phyloP scores from a whole-genome alignment of 1,140 invertebrate species.

The Drosophila truncata region DNA sequence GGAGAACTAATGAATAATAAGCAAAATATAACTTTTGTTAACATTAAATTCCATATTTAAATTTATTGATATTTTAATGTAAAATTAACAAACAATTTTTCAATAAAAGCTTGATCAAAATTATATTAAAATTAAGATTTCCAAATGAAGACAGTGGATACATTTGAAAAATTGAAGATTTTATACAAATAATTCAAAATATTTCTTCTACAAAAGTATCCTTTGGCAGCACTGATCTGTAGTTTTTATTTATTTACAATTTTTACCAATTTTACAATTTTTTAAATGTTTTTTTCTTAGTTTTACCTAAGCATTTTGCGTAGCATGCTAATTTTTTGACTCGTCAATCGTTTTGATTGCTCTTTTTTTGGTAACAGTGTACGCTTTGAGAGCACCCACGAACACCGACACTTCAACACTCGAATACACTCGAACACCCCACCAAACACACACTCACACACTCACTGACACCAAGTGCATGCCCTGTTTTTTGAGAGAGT shows the following conservation, averaged over 20 bases:
- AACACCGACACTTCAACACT: conserved; percentile 33
- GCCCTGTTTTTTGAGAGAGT: conserved; percentile 58
- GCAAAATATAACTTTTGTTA: too few relatives aligned
- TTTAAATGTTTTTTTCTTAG: conserved; percentile 30
- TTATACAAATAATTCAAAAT: neutral
- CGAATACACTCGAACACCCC: conserved; percentile 25
- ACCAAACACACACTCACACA: conserved; percentile 23
- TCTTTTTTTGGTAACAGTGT: conserved; percentile 36
- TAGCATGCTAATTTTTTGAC: conserved; percentile 50
- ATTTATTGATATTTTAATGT: too few relatives aligned
- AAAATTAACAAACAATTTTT: too few relatives aligned
- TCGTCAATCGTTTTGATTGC: conserved; percentile 32
- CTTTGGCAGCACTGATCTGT: conserved; percentile 8
- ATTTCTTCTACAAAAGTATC: neutral
- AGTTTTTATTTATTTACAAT: conserved; percentile 27
- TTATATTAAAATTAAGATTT: neutral
- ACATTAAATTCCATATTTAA: too few relatives aligned
- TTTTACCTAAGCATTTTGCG: conserved; percentile 61
- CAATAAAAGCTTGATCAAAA: too few relatives aligned
- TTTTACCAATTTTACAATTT: conserved; percentile 19
- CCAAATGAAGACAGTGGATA: too few relatives aligned
- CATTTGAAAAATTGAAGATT: neutral
- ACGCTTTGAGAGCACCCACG: conserved; percentile 63
- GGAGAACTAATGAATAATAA: too few relatives aligned
- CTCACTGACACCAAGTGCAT: conserved; percentile 55